These are phyloP conservation scores for Azemiops feae DNA, from an alignment of 2,113 vertebrate genomes.

Conservation along the genomic window DNA sequence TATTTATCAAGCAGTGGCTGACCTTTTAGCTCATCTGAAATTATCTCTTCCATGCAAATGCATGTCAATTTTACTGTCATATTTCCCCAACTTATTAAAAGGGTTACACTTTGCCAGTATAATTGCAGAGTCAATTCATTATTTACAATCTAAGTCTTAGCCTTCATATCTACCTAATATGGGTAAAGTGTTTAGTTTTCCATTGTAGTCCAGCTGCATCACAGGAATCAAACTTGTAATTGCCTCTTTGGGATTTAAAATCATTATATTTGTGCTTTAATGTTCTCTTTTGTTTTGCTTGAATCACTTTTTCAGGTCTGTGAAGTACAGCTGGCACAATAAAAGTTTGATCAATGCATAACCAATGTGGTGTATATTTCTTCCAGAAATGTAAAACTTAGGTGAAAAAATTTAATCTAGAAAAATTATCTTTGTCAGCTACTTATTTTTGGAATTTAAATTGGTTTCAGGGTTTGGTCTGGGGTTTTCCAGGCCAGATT, in stretches of 20 bases:
- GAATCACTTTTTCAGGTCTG: constrained; percentile 77
- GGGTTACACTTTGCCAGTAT: constrained; percentile 62
- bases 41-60: constrained; percentile 57
- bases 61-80: constrained; percentile 63
- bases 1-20: constrained; percentile 35
- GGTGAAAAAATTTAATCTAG: constrained; percentile 74
- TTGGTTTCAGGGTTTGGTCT: constrained; percentile 59
- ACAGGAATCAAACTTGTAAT: constrained; percentile 78
- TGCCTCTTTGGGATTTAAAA: constrained; percentile 77
- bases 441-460: constrained; percentile 70
- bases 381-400: constrained; percentile 74
- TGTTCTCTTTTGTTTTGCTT: constrained; percentile 79
- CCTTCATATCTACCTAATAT: constrained; percentile 73
- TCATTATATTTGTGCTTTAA: constrained; percentile 76
- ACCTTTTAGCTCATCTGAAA: constrained; percentile 36
- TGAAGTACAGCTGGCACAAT: constrained; percentile 81
- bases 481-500: constrained; percentile 54
- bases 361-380: constrained; percentile 71
- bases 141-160: constrained; percentile 63
- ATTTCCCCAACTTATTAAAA: constrained; percentile 71
- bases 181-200: constrained; percentile 72
- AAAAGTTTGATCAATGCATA: constrained; percentile 81
- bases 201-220: constrained; percentile 70
- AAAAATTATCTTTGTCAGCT: constrained; percentile 72
- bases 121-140: constrained; percentile 66